Percentiles rank a stretch among this genome's conserved stretches.
phyloP scores from a whole-genome alignment of 2,797 vertebrate genomes.

The Halcyon chelicuti region DNA sequence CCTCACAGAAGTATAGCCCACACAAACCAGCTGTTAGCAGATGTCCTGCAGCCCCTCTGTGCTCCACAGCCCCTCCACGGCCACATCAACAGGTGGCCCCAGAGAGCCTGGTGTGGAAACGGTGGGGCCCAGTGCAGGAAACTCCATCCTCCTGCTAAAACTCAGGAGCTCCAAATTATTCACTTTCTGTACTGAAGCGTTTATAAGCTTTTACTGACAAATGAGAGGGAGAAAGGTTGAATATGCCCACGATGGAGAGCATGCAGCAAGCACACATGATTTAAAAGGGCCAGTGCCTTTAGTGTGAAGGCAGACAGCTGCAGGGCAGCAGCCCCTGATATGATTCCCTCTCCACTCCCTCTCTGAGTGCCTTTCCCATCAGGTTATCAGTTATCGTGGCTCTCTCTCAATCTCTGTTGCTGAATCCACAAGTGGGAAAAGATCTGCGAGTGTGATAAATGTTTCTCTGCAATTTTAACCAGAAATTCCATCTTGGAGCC shows the following conservation, averaged over 20 bases:
- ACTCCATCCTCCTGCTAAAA: not conserved
- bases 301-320: not conserved
- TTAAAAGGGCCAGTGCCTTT: not conserved
- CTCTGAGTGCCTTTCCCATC: not conserved
- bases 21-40: accelerated
- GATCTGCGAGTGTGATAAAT: not conserved
- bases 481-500: not conserved
- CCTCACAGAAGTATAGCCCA: not conserved
- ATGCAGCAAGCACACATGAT: accelerated
- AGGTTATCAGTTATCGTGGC: not conserved
- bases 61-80: not conserved
- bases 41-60: not conserved
- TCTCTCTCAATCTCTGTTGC: not conserved
- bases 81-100: accelerated
- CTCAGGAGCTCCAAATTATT: not conserved
- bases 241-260: accelerated
- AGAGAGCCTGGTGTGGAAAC: accelerated
- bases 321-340: not conserved
- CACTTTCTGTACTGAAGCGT: not conserved
- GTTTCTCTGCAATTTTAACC: not conserved
- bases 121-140: not conserved
- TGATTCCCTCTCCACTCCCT: not conserved
- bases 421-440: not conserved
- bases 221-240: not conserved
- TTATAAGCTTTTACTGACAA: not conserved